Evolutionary conservation across 2,113 vertebrate genomes (phyloP), one percentile per base, ranked within the genome.

Genomic region (Tonatia bakeri): DNA sequence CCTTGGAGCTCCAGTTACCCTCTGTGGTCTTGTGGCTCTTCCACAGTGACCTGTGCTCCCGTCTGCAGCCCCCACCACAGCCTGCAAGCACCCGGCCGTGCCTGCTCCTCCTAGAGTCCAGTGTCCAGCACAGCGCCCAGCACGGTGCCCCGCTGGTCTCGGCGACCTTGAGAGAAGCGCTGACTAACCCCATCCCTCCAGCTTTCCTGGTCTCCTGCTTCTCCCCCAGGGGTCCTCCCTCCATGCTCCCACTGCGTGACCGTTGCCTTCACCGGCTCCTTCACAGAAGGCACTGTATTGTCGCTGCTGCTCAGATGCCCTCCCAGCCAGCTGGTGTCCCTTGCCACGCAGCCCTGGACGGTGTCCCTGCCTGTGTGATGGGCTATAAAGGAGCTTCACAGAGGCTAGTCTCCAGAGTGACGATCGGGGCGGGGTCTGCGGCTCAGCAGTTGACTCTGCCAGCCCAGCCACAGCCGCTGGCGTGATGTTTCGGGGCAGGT

Each of bases 331-430:
- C 54, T 54, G 0, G 19, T 16, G 43, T 17, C n/a, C 45, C 50
- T 3, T 36, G 61, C 1, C 20, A 24, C 4, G 9, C 77, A 81
- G 81, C 84, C 95, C 96, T 84, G 87, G 95, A 31, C 90, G 14
- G 6, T 70, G 50, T 90, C 45, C 92, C 96, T 97, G 87, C 91
- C 77, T 33, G 67, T 79, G 65, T 81, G 65, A 86, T 73, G 84
- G 89, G 4, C 87, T 97, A 47, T 47, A 19, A 15, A 79, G n/a
- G 52, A 73, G 3, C 79, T 80, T 90, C 70, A 17, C 80, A 19
- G 65, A 36, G 80, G 94, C 88, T 92, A 85, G 19, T 91, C 0
- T 24, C 59, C 43, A 0, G 87, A n/a, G 75, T 19, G 22, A 36
- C 0, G 2, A 19, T 45, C 36, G 26, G 17, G 38, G 33, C 3